Base-by-base conservation (phyloP, 1,140 invertebrate genomes). In the Carposina sasakii region DNA sequence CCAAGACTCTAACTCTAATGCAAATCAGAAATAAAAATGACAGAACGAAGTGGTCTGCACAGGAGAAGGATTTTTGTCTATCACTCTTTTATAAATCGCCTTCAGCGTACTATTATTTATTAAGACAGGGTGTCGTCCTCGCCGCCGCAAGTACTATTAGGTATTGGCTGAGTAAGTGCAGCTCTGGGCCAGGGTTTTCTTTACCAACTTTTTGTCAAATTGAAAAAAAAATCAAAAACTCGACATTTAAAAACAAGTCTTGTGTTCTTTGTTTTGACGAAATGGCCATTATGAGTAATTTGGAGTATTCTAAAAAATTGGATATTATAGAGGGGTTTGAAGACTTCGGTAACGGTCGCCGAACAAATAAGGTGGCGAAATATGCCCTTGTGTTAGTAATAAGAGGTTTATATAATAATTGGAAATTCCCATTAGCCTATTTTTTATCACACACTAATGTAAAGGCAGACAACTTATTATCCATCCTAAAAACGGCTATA, bases 261-360 rank as follows among this genome's bases (percentile, higher is more conserved):
- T 41, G 39, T n/a, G 39, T 41, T 2, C 6, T 41, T 10, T 41
- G 5, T 12, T 41, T 41, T 2, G 39, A 41, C 22, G 20, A 23
- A 41, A 41, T 48, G 45, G 19, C 31, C 1, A 42, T 31, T 23
- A 41, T 41, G 28, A 15, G 36, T n/a, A 16, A 44, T 23, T 26
- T 45, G n/a, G 30, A 30, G 16, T 45, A 45, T 34, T 36, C 4
- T 8, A 45, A 45, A 15, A 45, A 45, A 36, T 45, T 13, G 6
- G 43, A 45, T 26, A 3, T 45, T 34, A 45, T 45, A 19, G 43
- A 45, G 9, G 24, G 24, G 15, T 45, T 45, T 2, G 30, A 30
- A 12, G 30, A 45, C 30, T 30, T 45, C n/a, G 26, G 30, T 1
- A n/a, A 23, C 42, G n/a, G 41, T 10, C 17, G 19, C 2, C 8